phyloP scores from a whole-genome alignment of 1,140 invertebrate genomes.

The Cotesia glomerata region DNA sequence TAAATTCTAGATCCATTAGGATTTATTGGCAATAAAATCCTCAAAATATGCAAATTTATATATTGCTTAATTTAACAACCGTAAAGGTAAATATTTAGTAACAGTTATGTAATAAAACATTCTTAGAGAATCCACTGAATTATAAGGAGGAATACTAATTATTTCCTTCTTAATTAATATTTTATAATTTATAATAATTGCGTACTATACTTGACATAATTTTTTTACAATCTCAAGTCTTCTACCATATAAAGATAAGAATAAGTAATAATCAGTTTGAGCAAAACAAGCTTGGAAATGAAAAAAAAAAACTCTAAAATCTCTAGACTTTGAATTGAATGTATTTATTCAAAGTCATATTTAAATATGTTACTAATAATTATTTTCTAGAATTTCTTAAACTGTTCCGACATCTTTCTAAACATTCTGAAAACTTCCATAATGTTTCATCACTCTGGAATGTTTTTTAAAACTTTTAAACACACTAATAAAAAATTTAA shows the following conservation, averaged over 20 bases:
- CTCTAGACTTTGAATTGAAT: too few relatives aligned
- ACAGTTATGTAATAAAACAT: conserved; percentile 16
- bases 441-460: too few relatives aligned
- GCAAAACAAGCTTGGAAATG: neutral
- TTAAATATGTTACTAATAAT: too few relatives aligned
- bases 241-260: too few relatives aligned
- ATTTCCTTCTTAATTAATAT: neutral
- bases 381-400: too few relatives aligned
- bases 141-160: neutral
- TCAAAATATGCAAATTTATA: neutral
- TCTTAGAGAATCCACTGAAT: conserved; percentile 6
- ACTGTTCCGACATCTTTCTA: too few relatives aligned
- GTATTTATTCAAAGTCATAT: too few relatives aligned
- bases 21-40: neutral
- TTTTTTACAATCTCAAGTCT: neutral
- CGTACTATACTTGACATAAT: neutral
- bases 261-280: too few relatives aligned
- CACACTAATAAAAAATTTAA: too few relatives aligned
- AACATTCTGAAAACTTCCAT: too few relatives aligned
- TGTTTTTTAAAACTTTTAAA: too few relatives aligned
- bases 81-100: conserved; percentile 9
- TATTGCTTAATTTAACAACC: neutral
- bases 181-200: neutral
- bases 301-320: neutral
- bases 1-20: too few relatives aligned